phyloP scores from a whole-genome alignment of 2,888 invertebrate genomes.

The Standfussiana lucernea region DNA sequence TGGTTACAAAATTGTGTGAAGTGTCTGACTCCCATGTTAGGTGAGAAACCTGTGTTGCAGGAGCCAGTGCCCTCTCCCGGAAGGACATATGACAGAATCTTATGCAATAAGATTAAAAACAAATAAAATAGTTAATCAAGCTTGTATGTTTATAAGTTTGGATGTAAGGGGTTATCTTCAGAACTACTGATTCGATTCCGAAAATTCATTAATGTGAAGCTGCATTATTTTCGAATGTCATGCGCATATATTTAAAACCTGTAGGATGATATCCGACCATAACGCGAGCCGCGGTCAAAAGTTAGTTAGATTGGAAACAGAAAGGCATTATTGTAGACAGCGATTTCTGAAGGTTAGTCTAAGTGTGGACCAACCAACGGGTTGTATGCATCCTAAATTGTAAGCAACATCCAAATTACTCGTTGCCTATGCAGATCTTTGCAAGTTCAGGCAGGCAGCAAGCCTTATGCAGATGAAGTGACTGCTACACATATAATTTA shows the following conservation, averaged over 20 bases:
- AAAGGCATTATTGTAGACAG: neutral
- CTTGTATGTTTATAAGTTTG: neutral
- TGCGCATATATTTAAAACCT: no score
- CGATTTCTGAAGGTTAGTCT: neutral
- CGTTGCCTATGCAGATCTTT: conserved; percentile 16
- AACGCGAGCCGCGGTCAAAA: no score
- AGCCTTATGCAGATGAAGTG: conserved; percentile 33
- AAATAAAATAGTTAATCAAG: no score
- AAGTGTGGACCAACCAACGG: neutral
- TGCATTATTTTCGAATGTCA: neutral
- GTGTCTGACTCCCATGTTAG: no score
- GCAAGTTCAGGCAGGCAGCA: conserved; percentile 11
- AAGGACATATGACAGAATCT: no score
- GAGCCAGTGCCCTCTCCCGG: no score
- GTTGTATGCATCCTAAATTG: neutral
- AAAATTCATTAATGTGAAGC: no score
- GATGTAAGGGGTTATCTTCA: no score
- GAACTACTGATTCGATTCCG: neutral
- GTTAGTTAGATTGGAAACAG: neutral
- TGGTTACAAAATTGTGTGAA: no score
- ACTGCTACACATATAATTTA: conserved; percentile 30
- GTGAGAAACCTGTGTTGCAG: no score
- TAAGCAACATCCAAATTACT: neutral
- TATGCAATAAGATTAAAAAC: no score
- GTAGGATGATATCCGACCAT: neutral